Base-by-base conservation (phyloP, 2,888 invertebrate genomes). In the Pardosa pseudoannulata region DNA sequence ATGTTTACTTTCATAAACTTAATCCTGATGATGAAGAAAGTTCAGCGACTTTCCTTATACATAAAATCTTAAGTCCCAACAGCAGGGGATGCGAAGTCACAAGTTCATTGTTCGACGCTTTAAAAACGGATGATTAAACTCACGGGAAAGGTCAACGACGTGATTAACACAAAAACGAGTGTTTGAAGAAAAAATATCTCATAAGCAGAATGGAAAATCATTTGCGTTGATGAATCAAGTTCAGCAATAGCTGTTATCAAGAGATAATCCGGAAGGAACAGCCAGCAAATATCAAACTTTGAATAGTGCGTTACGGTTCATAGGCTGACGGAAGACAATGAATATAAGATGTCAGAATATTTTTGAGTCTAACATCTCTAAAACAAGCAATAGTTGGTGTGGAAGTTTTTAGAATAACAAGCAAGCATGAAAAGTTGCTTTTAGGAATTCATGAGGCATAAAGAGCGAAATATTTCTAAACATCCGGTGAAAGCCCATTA, bases 81-180 rank as follows among this genome's bases (percentile, higher is more conserved):
- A 31, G 64, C 41, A 31, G 62, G 29, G 41, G 72, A 46, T 23
- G 39, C 6, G 1, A 23, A 46, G n/a, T 56, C 46, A 16, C 31
- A 27, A 68, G 83, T 85, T 82, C 83, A 79, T 85, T 85, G 83
- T 85, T 85, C 83, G 31, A 67, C 36, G 50, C 64, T 64, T 64
- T 64, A 23, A 41, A 46, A 56, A 31, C 64, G 72, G 81, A 50
- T 81, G 74, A 74, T 81, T 67, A 71, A 85, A 78, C 78, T 79
- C 64, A 73, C 36, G 39, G 78, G 28, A 76, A 79, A 67, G 83
- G 83, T 85, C 83, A 85, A 85, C 83, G 83, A 79, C 78, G 83
- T 56, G 72, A 73, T 85, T 85, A 71, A 83, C 62, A 32, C 39
- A 62, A 82, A 75, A 75, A 71, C 71, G 65, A 65, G 46, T 28